phyloP scores from a whole-genome alignment of 2,888 invertebrate genomes.

The Gortyna flavago region DNA sequence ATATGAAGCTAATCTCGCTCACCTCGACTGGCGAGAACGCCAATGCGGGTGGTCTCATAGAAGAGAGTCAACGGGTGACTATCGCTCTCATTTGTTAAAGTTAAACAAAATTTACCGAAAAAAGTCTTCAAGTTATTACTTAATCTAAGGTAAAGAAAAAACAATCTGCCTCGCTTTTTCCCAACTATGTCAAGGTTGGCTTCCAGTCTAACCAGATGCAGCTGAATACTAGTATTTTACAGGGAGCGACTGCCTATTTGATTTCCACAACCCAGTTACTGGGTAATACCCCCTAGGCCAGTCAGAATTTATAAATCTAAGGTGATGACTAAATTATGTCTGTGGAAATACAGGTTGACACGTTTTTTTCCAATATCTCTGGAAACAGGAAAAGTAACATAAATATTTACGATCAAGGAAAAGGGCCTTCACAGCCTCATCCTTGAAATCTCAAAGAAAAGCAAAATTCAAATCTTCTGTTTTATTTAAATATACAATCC shows the following conservation, averaged over 20 bases:
- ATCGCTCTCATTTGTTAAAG: not conserved
- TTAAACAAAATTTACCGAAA: too few species aligned
- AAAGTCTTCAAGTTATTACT: too few species aligned
- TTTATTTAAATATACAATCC: constrained; percentile 25
- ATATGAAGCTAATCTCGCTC: too few species aligned
- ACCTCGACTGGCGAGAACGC: not conserved
- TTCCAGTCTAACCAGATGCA: too few species aligned
- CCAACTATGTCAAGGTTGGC: too few species aligned
- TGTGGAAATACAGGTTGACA: not conserved
- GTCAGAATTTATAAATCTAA: too few species aligned
- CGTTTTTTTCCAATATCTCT: not conserved
- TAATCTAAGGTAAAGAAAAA: not conserved
- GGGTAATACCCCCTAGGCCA: too few species aligned
- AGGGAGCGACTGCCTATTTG: too few species aligned
- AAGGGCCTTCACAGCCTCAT: not conserved
- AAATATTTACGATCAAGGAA: not conserved
- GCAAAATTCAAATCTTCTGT: constrained; percentile 6
- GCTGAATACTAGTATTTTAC: too few species aligned
- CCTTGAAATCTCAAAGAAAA: not conserved
- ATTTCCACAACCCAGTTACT: too few species aligned
- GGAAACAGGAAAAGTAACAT: not conserved
- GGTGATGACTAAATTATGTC: not conserved
- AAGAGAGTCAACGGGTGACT: not conserved
- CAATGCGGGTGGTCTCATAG: too few species aligned
- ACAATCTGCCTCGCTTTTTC: too few species aligned